These are phyloP conservation scores for Rhagonycha lutea DNA, from an alignment of 2,888 invertebrate genomes.

Conservation along the genomic window DNA sequence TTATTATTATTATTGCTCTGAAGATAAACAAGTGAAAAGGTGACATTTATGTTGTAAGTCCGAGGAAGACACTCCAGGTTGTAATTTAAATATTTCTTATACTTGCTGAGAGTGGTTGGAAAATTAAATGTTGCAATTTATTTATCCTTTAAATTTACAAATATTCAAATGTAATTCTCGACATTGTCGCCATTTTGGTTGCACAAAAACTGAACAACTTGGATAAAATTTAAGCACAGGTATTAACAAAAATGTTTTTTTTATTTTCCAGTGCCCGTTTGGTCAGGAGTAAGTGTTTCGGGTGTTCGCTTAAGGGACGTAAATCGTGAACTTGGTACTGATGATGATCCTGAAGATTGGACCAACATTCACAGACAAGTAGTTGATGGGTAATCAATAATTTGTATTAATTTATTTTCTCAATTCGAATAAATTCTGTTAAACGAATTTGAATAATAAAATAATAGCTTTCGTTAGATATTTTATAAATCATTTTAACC, in stretches of 20 bases:
- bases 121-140: neutral
- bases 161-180: too few relatives aligned
- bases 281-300: slow-evolving; percentile 67
- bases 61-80: neutral
- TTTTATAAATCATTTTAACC: slow-evolving; percentile 24
- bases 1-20: neutral
- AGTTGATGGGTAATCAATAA: slow-evolving; percentile 45
- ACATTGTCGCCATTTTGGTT: too few relatives aligned
- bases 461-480: neutral
- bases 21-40: neutral
- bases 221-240: too few relatives aligned
- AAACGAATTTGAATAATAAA: neutral
- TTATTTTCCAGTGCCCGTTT: slow-evolving; percentile 58
- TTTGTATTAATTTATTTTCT: slow-evolving; percentile 1
- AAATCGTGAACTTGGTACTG: slow-evolving; percentile 59
- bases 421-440: neutral
- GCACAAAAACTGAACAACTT: too few relatives aligned
- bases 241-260: neutral
- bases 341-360: slow-evolving; percentile 74
- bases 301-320: slow-evolving; percentile 63
- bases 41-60: neutral
- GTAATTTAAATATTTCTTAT: neutral
- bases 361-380: slow-evolving; percentile 76
- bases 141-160: neutral
- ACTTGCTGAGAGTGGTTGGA: neutral